phyloP scores from a whole-genome alignment of 2,888 invertebrate species.

The Aphodius sticticus region DNA sequence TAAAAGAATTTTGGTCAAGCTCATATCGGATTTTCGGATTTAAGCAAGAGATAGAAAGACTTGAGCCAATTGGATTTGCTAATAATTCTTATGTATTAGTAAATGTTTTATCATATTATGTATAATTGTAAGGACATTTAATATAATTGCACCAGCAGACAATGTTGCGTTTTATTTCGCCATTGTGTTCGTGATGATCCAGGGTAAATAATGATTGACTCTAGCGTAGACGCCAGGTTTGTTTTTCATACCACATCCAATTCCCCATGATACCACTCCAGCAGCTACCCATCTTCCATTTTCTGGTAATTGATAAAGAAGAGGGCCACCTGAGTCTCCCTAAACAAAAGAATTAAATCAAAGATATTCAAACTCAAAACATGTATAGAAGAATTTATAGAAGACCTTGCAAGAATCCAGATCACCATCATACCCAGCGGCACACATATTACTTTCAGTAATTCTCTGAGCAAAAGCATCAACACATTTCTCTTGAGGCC shows the following conservation, averaged over 20 bases:
- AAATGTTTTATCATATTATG: background rate
- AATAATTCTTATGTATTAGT: background rate
- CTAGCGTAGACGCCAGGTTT: conserved; percentile 83
- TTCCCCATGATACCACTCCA: conserved; percentile 88
- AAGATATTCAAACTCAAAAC: too few relatives aligned
- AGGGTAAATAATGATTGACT: conserved; percentile 74
- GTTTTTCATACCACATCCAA: conserved; percentile 78
- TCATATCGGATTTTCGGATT: background rate
- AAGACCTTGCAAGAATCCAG: conserved; percentile 83
- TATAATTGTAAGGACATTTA: background rate
- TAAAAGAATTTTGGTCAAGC: background rate
- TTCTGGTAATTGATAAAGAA: conserved; percentile 72
- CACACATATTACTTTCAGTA: conserved; percentile 76
- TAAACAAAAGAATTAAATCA: conserved; percentile 52
- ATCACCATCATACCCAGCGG: conserved; percentile 78
- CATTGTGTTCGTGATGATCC: conserved; percentile 67
- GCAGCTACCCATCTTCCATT: conserved; percentile 80
- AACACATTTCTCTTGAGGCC: conserved; percentile 73
- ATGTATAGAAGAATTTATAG: background rate
- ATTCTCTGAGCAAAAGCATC: conserved; percentile 70
- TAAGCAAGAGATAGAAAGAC: background rate
- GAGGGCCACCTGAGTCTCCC: conserved; percentile 88
- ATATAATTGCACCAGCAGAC: background rate
- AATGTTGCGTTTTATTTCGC: conserved; percentile 45
- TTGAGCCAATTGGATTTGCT: background rate